Conservation (phyloP, 2,888 invertebrate species). For the Augiades crinisus region DNA sequence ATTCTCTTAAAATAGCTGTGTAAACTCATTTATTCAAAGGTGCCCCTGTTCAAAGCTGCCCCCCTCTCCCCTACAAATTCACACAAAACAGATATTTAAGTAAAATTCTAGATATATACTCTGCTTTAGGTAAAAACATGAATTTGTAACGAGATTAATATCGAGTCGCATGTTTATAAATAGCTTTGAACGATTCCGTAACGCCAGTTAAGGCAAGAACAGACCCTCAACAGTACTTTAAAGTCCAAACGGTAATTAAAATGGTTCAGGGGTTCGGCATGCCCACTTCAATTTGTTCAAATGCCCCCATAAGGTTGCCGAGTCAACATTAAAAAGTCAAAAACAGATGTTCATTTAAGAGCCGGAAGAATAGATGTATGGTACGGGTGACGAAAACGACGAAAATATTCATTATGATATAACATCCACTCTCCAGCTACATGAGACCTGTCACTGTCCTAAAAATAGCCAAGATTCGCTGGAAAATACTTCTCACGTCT, state of each 20-base stretch:
- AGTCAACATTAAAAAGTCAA: constrained; percentile 1
- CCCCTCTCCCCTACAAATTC: background rate
- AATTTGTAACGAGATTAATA: background rate
- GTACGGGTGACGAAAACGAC: background rate
- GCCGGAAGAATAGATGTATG: background rate
- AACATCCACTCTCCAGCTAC: no score
- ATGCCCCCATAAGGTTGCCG: constrained; percentile 31
- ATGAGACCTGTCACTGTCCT: no score
- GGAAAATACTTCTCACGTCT: no score
- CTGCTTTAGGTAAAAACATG: background rate
- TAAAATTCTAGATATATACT: background rate
- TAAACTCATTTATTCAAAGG: no score
- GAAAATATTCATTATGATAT: no score
- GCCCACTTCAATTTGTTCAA: constrained; percentile 50
- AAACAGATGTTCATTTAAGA: constrained; percentile 2
- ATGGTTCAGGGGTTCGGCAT: constrained; percentile 45
- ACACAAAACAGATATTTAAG: background rate
- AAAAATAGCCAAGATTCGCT: no score
- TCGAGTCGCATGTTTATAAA: constrained; percentile 51
- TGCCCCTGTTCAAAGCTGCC: no score
- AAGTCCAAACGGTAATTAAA: constrained; percentile 54
- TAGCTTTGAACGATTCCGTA: constrained; percentile 43
- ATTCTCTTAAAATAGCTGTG: no score
- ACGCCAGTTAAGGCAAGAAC: background rate
- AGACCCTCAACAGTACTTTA: constrained; percentile 21